Conservation (phyloP, 2,113 vertebrate genomes). For the Neolamprologus brichardi region DNA sequence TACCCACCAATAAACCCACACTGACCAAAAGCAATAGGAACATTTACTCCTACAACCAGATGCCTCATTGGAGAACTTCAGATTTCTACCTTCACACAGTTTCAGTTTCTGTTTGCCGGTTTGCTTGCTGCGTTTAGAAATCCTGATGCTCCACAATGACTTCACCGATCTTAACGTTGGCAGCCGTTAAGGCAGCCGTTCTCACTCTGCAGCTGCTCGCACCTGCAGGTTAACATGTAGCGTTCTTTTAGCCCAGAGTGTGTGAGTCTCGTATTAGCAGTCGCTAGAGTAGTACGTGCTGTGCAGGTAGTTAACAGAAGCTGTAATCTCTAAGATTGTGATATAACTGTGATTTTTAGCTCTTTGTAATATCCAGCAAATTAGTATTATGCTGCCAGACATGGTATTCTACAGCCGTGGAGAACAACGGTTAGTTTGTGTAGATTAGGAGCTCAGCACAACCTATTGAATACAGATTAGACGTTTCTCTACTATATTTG, state of each 20-base stretch:
- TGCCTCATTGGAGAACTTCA: neutral
- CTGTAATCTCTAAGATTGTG: neutral
- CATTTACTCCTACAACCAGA: neutral
- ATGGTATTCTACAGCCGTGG: neutral
- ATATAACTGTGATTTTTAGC: slow-evolving; percentile 21
- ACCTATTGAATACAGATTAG: neutral
- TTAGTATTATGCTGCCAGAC: neutral
- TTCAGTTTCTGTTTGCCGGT: neutral
- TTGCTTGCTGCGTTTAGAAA: neutral
- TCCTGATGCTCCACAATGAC: neutral
- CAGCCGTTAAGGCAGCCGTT: neutral
- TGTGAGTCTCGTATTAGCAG: neutral
- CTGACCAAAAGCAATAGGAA: slow-evolving; percentile 19
- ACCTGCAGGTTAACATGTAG: neutral
- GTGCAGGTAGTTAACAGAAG: neutral
- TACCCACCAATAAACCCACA: neutral
- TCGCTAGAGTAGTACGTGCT: neutral
- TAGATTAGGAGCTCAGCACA: neutral
- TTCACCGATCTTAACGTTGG: neutral
- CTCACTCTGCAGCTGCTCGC: neutral
- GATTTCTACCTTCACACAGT: neutral
- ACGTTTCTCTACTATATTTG: slow-evolving; percentile 19
- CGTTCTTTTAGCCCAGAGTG: neutral
- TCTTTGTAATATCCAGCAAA: neutral
- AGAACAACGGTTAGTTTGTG: neutral